Conservation (phyloP, 2,888 invertebrate genomes). For the Ischnura elegans region DNA sequence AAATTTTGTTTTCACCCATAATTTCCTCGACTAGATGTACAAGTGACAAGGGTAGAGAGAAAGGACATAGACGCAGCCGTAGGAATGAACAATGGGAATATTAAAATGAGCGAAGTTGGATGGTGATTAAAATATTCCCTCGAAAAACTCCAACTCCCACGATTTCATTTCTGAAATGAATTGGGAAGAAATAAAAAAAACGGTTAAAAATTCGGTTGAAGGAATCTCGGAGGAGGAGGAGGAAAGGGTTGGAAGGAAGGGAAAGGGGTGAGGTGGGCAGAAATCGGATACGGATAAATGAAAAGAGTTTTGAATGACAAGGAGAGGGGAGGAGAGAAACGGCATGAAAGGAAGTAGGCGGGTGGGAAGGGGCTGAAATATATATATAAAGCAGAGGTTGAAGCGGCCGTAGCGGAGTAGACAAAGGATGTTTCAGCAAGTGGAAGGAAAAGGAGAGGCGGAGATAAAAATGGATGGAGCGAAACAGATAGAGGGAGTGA, state of each 20-base stretch:
- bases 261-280: background rate
- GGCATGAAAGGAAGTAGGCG: background rate
- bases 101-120: background rate
- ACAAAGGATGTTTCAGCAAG: background rate
- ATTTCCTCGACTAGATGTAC: background rate
- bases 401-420: background rate
- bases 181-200: background rate
- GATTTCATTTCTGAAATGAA: conserved; percentile 40
- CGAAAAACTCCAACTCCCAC: conserved; percentile 3
- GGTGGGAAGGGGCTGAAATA: background rate
- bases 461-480: background rate
- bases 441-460: background rate
- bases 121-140: conserved; percentile 24
- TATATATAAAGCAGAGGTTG: background rate
- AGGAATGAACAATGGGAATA: conserved; percentile 2
- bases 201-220: conserved; percentile 6
- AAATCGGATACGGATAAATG: conserved; percentile 33
- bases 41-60: background rate
- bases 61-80: background rate
- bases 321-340: background rate
- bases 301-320: conserved; percentile 17
- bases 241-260: background rate
- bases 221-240: background rate
- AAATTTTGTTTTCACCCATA: background rate
- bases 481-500: background rate